Evolutionary conservation across 2,113 vertebrate genomes (phyloP).

Genomic region (Poecilia latipinna): DNA sequence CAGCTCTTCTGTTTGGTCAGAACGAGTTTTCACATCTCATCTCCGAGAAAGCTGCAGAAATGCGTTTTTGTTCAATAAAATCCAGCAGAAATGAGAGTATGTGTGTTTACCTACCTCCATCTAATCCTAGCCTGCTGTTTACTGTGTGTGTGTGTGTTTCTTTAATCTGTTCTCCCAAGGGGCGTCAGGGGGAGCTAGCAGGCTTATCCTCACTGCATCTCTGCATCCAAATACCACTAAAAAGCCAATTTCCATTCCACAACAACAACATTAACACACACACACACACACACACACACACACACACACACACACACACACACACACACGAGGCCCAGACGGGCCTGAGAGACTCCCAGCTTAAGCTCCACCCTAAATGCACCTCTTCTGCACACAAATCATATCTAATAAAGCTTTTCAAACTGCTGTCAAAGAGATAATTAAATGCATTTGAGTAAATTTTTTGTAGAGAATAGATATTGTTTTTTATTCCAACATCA

Average conservation of each 20-base stretch:
- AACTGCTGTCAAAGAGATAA: background rate
- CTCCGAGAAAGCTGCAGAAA: background rate
- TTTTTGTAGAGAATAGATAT: background rate
- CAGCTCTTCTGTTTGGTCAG: background rate
- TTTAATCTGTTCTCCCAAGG: conserved; percentile 74
- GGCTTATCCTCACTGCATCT: conserved; percentile 78
- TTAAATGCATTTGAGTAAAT: background rate
- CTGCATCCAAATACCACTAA: conserved; percentile 76
- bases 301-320: conserved; percentile 10
- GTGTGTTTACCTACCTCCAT: conserved; percentile 56
- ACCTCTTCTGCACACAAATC: conserved; percentile 30
- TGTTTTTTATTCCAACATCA: background rate
- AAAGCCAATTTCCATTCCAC: conserved; percentile 80
- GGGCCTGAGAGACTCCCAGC: conserved; percentile 50
- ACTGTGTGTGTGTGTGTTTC: conserved; percentile 55
- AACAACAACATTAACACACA: conserved; percentile 43
- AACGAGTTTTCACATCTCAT: background rate
- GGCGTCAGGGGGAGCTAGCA: conserved; percentile 72
- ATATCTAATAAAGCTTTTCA: conserved; percentile 32
- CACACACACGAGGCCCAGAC: conserved; percentile 24
- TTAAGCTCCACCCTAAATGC: conserved; percentile 48
- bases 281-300: conserved; percentile 16
- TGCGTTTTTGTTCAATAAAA: conserved; percentile 29
- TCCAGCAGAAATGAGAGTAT: conserved; percentile 38
- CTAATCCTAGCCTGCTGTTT: conserved; percentile 69